Conservation (phyloP, 2,113 vertebrate species). For the Callipepla squamata region DNA sequence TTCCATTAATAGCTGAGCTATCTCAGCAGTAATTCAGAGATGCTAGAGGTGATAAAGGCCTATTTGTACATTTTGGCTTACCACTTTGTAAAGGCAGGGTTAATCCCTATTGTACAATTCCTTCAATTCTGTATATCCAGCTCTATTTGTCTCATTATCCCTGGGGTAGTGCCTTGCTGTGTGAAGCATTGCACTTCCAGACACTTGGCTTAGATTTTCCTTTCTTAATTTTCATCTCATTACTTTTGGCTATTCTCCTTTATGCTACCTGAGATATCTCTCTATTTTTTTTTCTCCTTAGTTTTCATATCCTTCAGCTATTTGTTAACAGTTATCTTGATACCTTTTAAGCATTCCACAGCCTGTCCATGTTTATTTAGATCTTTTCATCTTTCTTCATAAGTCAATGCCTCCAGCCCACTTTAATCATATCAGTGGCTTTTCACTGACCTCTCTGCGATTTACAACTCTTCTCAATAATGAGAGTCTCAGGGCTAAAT, state of each 20-base stretch:
- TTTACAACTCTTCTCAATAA: slow-evolving; percentile 59
- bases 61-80: neutral
- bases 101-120: neutral
- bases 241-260: slow-evolving; percentile 19
- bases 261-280: neutral
- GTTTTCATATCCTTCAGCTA: slow-evolving; percentile 51
- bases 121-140: neutral
- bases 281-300: slow-evolving; percentile 19
- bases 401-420: slow-evolving; percentile 51
- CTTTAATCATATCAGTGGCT: slow-evolving; percentile 60
- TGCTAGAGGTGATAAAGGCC: neutral
- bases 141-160: neutral
- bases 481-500: slow-evolving; percentile 47
- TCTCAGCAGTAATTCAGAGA: neutral
- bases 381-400: slow-evolving; percentile 47
- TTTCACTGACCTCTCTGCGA: slow-evolving; percentile 46
- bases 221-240: slow-evolving; percentile 31
- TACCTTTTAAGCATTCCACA: slow-evolving; percentile 36
- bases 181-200: neutral
- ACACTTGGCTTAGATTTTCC: neutral
- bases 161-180: neutral
- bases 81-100: neutral
- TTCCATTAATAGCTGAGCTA: neutral
- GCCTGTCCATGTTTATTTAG: slow-evolving; percentile 41
- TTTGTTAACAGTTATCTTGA: slow-evolving; percentile 50